These are phyloP conservation scores for Xiphophorus hellerii DNA, from an alignment of 2,113 vertebrate species.

Conservation along the genomic window DNA sequence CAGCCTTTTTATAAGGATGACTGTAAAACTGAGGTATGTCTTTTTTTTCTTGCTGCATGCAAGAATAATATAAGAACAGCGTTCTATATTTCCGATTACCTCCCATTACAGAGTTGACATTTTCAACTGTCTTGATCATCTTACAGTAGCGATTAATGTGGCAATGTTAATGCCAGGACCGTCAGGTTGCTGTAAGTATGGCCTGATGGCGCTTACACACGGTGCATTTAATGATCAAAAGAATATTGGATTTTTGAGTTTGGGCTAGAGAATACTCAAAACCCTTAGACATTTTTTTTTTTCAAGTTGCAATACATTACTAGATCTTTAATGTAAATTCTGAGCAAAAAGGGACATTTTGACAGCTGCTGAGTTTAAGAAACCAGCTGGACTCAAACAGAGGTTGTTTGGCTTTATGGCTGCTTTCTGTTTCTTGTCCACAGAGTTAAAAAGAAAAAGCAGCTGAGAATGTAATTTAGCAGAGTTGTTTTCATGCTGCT, in stretches of 20 bases:
- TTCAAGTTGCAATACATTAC: not conserved
- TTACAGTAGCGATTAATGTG: not conserved
- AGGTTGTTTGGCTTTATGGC: not conserved
- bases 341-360: not conserved
- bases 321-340: not conserved
- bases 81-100: not conserved
- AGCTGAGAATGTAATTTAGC: too few species aligned
- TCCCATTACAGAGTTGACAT: not conserved
- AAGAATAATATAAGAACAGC: not conserved
- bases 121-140: not conserved
- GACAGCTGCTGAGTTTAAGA: not conserved
- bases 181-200: too few species aligned
- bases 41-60: too few species aligned
- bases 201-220: not conserved
- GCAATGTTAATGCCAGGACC: not conserved
- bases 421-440: conserved; percentile 9
- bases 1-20: too few species aligned
- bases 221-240: not conserved
- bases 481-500: not conserved
- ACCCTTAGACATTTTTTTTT: too few species aligned
- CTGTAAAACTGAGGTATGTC: too few species aligned
- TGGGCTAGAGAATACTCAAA: not conserved
- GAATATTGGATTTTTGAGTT: not conserved
- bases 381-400: not conserved
- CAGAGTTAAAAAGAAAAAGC: not conserved